Conservation (phyloP, 2,888 invertebrate genomes). For the Ophraella communa region DNA sequence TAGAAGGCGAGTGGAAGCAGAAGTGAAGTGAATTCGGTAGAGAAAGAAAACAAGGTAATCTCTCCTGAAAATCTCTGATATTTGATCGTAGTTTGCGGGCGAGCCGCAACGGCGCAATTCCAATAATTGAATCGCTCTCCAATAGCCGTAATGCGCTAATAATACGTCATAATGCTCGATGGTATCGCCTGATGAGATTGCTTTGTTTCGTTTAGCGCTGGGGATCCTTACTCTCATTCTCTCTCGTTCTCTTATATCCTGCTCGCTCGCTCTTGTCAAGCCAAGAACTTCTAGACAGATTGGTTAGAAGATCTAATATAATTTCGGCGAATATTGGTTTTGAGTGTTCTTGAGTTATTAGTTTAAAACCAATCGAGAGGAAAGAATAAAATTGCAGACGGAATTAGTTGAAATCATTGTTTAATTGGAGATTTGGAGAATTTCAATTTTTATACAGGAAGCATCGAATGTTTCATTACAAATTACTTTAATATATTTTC, state of each 20-base stretch:
- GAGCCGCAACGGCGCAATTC: conserved; percentile 60
- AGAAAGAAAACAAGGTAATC: conserved; percentile 47
- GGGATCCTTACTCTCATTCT: conserved; percentile 10
- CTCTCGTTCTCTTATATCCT: neutral
- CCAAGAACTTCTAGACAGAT: conserved; percentile 17
- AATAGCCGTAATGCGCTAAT: conserved; percentile 63
- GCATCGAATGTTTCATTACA: neutral
- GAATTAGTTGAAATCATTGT: neutral
- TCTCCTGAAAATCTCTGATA: conserved; percentile 49
- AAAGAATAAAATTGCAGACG: conserved; percentile 4
- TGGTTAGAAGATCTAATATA: conserved; percentile 15
- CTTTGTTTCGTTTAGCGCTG: conserved; percentile 57
- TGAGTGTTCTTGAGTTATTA: conserved; percentile 11
- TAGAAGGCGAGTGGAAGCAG: conserved; percentile 26
- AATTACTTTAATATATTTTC: no score
- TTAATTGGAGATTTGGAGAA: neutral
- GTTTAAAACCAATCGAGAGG: conserved; percentile 10
- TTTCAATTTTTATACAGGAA: neutral
- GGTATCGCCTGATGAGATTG: conserved; percentile 61
- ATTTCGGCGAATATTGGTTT: conserved; percentile 14
- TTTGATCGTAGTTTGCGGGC: conserved; percentile 57
- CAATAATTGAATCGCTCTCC: conserved; percentile 63
- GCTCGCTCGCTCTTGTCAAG: conserved; percentile 6
- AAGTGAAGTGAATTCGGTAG: conserved; percentile 32
- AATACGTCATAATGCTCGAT: conserved; percentile 63